A percentile compares a stretch with the other conserved stretches of the same genome.
These are phyloP conservation scores for Parnassius apollo DNA, from an alignment of 2,888 invertebrate genomes.

Conservation along the genomic window DNA sequence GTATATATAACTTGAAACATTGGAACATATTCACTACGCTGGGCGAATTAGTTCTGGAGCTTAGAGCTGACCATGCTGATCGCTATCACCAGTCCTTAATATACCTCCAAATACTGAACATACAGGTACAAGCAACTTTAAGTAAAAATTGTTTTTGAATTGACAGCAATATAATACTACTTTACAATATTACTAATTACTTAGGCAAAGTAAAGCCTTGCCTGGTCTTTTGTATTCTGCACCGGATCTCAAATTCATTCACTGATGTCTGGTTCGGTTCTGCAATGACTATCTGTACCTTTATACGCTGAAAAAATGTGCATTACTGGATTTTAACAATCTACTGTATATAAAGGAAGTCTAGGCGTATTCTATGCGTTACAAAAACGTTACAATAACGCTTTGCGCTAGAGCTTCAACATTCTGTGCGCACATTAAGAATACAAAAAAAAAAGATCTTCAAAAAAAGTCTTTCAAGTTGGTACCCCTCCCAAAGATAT, in stretches of 20 bases:
- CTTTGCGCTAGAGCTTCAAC: neutral
- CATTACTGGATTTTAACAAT: slow-evolving; percentile 24
- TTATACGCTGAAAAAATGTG: slow-evolving; percentile 18
- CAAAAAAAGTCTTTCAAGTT: no score
- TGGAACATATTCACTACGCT: no score
- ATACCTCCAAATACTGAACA: no score
- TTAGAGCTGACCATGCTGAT: no score
- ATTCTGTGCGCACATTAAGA: slow-evolving; percentile 1
- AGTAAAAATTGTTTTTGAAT: neutral
- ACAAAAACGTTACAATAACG: neutral
- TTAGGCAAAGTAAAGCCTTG: slow-evolving; percentile 23
- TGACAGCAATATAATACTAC: slow-evolving; percentile 13
- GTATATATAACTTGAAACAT: no score
- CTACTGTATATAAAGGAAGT: slow-evolving; percentile 19
- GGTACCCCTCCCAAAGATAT: no score
- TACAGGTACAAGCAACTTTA: neutral
- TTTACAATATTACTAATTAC: slow-evolving; percentile 12
- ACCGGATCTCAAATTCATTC: slow-evolving; percentile 21
- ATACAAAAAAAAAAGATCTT: slow-evolving; percentile 1
- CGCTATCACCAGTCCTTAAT: no score
- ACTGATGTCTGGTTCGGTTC: slow-evolving; percentile 14
- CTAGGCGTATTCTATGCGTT: slow-evolving; percentile 9
- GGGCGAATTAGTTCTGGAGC: no score
- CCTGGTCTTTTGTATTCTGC: slow-evolving; percentile 25
- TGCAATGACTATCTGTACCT: slow-evolving; percentile 23